phyloP scores from a whole-genome alignment of 2,113 vertebrate species.

The rat (Rattus norvegicus) region GRCr8 NC_086020.1:76824501-76825000 shows the following conservation, averaged over 20 bases:
- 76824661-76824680: neutral
- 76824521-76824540: neutral
- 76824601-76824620: neutral
- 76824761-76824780: neutral
- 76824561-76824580: neutral
- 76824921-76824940: too few species aligned
- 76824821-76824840: neutral
- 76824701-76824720: neutral
- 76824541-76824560: neutral
- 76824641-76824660: neutral
- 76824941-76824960: too few species aligned
- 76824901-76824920: too few species aligned
- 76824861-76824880: too few species aligned
- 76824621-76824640: neutral
- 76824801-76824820: neutral
- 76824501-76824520: neutral
- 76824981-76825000: too few species aligned
- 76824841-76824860: too few species aligned
- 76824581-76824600: neutral
- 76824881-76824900: too few species aligned
- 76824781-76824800: neutral
- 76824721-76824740: neutral
- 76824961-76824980: too few species aligned
- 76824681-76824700: neutral
- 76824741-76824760: neutral